Evolutionary conservation across 2,113 vertebrate species (phyloP).

Genomic region (Dunckerocampus dactyliophorus): DNA sequence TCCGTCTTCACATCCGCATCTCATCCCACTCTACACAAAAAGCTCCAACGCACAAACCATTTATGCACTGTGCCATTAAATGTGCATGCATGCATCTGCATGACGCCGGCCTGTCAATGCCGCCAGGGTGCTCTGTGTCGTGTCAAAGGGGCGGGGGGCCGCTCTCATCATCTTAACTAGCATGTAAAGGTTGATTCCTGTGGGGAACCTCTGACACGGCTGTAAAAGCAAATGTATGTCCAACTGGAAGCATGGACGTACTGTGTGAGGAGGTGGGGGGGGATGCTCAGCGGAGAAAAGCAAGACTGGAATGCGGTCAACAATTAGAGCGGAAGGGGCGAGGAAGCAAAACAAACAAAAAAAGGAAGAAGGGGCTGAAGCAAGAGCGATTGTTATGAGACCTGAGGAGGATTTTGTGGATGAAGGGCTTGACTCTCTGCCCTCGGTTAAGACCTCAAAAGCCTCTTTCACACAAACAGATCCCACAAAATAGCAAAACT

Average conservation of each 20-base stretch:
- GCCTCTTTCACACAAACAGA: too few relatives aligned
- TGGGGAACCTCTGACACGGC: not conserved
- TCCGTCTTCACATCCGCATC: constrained; percentile 2
- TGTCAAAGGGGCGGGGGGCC: not conserved
- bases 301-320: not conserved
- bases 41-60: constrained; percentile 32
- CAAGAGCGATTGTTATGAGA: not conserved
- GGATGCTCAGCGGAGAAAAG: too few relatives aligned
- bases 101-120: not conserved
- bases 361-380: too few relatives aligned
- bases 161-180: not conserved
- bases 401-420: not conserved
- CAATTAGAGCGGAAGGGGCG: too few relatives aligned
- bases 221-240: constrained; percentile 8
- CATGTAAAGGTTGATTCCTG: not conserved
- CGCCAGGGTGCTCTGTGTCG: not conserved
- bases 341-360: too few relatives aligned
- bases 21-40: not conserved
- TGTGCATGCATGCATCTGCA: constrained; percentile 2
- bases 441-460: too few relatives aligned
- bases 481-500: too few relatives aligned
- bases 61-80: constrained; percentile 17
- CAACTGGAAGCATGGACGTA: not conserved
- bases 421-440: not conserved
- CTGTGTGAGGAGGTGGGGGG: not conserved